Conservation (phyloP, 1,140 invertebrate species). For the Heterodera carotae region DNA sequence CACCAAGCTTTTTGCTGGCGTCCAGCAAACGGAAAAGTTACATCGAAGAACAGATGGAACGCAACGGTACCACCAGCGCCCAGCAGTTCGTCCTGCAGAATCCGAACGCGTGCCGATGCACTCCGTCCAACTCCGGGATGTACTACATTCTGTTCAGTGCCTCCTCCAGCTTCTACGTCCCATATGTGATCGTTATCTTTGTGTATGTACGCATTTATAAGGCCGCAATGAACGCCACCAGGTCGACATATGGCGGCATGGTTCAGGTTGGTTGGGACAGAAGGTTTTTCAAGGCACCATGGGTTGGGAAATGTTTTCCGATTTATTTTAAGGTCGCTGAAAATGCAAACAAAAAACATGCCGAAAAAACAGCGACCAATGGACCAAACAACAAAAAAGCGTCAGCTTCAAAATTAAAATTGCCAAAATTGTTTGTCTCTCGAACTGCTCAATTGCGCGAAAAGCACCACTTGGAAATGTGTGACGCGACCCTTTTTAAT, state of each 20-base stretch:
- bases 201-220: slow-evolving; percentile 94
- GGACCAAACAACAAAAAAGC: slow-evolving; percentile 6
- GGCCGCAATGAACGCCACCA: slow-evolving; percentile 83
- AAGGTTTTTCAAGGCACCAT: too few species aligned
- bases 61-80: slow-evolving; percentile 29
- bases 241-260: slow-evolving; percentile 80
- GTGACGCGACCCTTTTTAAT: too few species aligned
- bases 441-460: slow-evolving; percentile 13
- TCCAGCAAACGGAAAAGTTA: slow-evolving; percentile 49
- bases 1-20: slow-evolving; percentile 67
- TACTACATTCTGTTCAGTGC: slow-evolving; percentile 94
- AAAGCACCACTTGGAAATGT: slow-evolving; percentile 29
- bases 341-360: slow-evolving; percentile 66
- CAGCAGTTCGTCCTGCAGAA: slow-evolving; percentile 33
- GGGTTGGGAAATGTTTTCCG: neutral
- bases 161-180: slow-evolving; percentile 90
- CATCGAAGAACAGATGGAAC: slow-evolving; percentile 30
- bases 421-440: slow-evolving; percentile 21
- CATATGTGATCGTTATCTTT: slow-evolving; percentile 92
- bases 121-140: slow-evolving; percentile 74
- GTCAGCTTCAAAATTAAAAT: neutral
- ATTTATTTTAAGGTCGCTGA: slow-evolving; percentile 59
- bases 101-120: slow-evolving; percentile 57
- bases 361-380: slow-evolving; percentile 56
- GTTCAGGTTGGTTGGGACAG: slow-evolving; percentile 76